Conservation (phyloP, 2,113 vertebrate species). For the Manacus vitellinus region DNA sequence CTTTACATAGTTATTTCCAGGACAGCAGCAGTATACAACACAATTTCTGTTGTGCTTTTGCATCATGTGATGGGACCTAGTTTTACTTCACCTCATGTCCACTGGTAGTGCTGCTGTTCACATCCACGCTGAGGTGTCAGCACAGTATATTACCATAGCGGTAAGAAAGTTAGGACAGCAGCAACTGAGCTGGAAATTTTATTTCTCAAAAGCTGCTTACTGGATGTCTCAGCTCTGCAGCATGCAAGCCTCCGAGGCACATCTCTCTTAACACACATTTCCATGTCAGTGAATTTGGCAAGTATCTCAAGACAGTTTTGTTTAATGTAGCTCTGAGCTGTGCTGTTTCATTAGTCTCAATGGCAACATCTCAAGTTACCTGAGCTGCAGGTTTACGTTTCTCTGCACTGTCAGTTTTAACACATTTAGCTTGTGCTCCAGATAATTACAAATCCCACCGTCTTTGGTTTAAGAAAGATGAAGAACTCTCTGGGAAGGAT, state of each 20-base stretch:
- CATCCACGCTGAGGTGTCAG: accelerated
- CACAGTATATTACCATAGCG: accelerated
- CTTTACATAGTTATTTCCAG: not conserved
- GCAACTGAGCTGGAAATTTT: not conserved
- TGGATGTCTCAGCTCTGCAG: not conserved
- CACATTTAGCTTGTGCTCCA: not conserved
- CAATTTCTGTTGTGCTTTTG: not conserved
- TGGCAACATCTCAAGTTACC: constrained; percentile 26
- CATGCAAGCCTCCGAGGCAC: not conserved
- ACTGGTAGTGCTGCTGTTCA: not conserved
- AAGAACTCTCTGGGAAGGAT: not conserved
- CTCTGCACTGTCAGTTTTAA: not conserved
- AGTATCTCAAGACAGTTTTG: constrained; percentile 24
- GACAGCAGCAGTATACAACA: not conserved
- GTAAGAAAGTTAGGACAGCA: not conserved
- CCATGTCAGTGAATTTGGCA: not conserved
- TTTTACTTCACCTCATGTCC: not conserved
- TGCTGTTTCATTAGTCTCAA: constrained; percentile 38
- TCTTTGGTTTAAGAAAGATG: not conserved
- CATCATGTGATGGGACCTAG: not conserved
- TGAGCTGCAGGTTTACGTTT: not conserved
- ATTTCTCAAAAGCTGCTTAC: constrained; percentile 25
- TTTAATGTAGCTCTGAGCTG: constrained; percentile 19
- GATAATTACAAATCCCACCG: constrained; percentile 3
- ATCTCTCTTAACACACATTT: not conserved